Evolutionary conservation across 2,888 invertebrate genomes (phyloP), one percentile per base, ranked within the genome.

Genomic region (Ethmia dodecea): DNA sequence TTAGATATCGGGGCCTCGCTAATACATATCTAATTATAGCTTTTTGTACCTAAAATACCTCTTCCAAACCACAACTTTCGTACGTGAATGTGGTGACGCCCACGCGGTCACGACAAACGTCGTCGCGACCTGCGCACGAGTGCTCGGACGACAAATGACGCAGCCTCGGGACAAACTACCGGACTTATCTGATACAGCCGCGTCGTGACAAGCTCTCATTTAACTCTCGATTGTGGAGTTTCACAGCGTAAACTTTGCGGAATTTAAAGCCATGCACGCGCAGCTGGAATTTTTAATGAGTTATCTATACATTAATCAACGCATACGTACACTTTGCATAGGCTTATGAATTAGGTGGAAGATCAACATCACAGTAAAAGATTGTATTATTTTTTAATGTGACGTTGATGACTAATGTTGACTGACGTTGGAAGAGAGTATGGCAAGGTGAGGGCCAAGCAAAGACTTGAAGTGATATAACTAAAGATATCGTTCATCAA

Each of bases 131-230:
- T 48, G 31, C 38, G 37, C 41, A 35, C 37, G 9, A n/a, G 52
- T 55, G 60, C 55, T 6, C n/a, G 26, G 11, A 68, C 71, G 73
- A 80, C 75, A 77, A 77, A 79, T 77, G 76, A 71, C 72, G 57
- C 62, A 52, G 62, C 59, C 63, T 65, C 52, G n/a, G 74, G 68
- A 81, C 80, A 78, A 83, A 81, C 79, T 79, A 73, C 78, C 63
- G 66, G 70, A 65, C 65, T 81, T 83, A 84, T 84, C 84, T 68
- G 83, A 81, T 81, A 68, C 76, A 77, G 62, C 55, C 63, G 55
- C 65, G 58, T 75, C 83, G 79, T 83, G 84, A 81, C 80, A 65
- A 57, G 49, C 57, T 63, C 60, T 55, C 66, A 60, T 61, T 56
- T 53, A 59, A 51, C 53, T 47, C 43, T 33, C 48, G 45, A 47